These are phyloP conservation scores for Drosophila infuscata DNA, from an alignment of 2,888 invertebrate genomes.

Conservation along the genomic window DNA sequence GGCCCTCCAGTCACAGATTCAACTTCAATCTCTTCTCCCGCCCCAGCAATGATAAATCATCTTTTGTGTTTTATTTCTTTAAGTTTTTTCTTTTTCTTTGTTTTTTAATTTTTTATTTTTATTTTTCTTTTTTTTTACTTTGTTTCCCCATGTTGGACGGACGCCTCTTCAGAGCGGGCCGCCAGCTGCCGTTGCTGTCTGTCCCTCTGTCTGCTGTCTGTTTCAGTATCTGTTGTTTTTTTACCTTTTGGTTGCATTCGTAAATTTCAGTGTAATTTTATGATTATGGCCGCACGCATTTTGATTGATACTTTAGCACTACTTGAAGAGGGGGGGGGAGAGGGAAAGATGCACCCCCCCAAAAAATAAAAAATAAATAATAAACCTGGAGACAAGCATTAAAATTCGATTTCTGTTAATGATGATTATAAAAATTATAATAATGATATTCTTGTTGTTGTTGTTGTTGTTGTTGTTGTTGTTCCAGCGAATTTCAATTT, in stretches of 20 bases:
- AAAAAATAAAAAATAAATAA: background rate
- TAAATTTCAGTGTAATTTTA: conserved; percentile 79
- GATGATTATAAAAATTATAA: background rate
- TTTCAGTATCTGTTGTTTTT: conserved; percentile 3
- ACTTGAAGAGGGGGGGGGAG: conserved; percentile 41
- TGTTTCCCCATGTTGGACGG: conserved; percentile 46
- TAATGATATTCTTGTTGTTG: conserved; percentile 1
- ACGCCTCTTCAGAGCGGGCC: conserved; percentile 58
- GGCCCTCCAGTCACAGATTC: conserved; percentile 34
- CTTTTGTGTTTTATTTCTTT: conserved; percentile 59
- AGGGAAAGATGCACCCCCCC: conserved; percentile 29
- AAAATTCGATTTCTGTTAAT: conserved; percentile 48
- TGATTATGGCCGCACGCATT: conserved; percentile 78
- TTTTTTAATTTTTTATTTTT: conserved; percentile 21
- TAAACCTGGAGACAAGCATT: conserved; percentile 21
- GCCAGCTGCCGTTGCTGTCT: conserved; percentile 42
- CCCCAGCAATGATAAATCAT: conserved; percentile 72
- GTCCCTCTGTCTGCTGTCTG: conserved; percentile 3
- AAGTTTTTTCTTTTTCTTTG: conserved; percentile 30
- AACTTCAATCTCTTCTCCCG: conserved; percentile 3
- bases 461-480: conserved; percentile 15
- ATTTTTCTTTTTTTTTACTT: conserved; percentile 17
- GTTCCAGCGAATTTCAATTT: conserved; percentile 72
- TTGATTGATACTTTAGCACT: conserved; percentile 80
- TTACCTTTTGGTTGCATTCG: conserved; percentile 60